Evolutionary conservation across 2,888 invertebrate genomes (phyloP).

Genomic region (Stenodema calcarata): DNA sequence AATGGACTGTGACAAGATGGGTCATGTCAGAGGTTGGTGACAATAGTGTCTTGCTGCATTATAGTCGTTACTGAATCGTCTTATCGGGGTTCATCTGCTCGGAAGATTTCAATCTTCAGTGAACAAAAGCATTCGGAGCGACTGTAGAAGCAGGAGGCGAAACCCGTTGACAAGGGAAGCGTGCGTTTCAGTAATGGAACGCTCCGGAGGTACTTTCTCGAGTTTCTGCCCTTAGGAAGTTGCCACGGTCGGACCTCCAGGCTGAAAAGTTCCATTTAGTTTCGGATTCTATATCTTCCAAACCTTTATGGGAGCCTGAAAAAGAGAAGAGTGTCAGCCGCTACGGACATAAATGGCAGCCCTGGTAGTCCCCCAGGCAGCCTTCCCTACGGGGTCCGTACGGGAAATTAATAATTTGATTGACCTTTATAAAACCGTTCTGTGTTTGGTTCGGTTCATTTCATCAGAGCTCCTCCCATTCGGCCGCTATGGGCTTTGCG

Average conservation of each 20-base stretch:
- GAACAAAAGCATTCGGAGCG: not conserved
- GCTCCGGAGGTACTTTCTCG: not conserved
- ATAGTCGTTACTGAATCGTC: too few species aligned
- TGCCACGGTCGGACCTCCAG: not conserved
- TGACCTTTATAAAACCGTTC: slow-evolving; percentile 38
- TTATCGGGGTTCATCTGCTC: too few species aligned
- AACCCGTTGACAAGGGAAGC: slow-evolving; percentile 27
- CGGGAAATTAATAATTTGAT: slow-evolving; percentile 45
- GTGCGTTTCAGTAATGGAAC: slow-evolving; percentile 12
- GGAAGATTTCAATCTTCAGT: not conserved
- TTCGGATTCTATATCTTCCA: slow-evolving; percentile 27
- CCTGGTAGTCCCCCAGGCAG: not conserved
- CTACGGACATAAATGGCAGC: slow-evolving; percentile 19
- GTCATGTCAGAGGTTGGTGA: too few species aligned
- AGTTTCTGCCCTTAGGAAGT: not conserved
- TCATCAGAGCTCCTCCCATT: slow-evolving; percentile 10
- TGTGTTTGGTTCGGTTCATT: slow-evolving; percentile 3
- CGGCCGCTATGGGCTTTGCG: not conserved
- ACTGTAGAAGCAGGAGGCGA: not conserved
- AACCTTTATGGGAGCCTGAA: slow-evolving; percentile 10
- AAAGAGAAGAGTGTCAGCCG: not conserved
- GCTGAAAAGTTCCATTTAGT: slow-evolving; percentile 42
- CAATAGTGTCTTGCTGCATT: too few species aligned
- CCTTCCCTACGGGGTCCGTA: not conserved
- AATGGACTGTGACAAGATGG: too few species aligned